Evolutionary conservation across 2,797 vertebrate species (phyloP).

Genomic region (Mormyrops boulengeri): DNA sequence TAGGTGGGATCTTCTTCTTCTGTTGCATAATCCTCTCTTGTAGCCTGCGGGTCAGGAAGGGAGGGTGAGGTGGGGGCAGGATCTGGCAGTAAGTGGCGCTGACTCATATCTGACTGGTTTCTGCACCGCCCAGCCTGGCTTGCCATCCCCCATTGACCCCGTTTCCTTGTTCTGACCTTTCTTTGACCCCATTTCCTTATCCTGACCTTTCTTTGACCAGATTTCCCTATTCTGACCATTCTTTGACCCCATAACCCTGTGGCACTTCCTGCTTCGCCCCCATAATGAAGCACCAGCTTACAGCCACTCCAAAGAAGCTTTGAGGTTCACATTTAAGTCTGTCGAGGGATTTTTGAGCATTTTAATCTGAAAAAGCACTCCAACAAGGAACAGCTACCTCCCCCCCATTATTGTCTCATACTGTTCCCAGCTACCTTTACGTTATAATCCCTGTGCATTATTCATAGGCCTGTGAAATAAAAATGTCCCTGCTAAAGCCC

Average conservation of each 20-base stretch:
- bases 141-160: neutral
- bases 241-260: neutral
- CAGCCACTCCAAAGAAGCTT: neutral
- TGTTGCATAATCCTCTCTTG: conserved; percentile 6
- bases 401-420: neutral
- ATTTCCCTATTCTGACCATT: neutral
- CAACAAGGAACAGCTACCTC: neutral
- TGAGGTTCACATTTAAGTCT: neutral
- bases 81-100: neutral
- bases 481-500: neutral
- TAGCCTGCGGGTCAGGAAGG: neutral
- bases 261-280: neutral
- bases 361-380: neutral
- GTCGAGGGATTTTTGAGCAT: neutral
- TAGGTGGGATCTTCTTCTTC: neutral
- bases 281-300: neutral
- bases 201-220: neutral
- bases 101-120: neutral
- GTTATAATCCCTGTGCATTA: neutral
- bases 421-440: neutral
- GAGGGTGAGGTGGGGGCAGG: neutral
- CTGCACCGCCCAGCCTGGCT: neutral
- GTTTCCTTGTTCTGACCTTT: neutral
- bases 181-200: neutral
- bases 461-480: neutral